These are phyloP conservation scores for Cecidostiba fungosa DNA, from an alignment of 2,888 invertebrate genomes.

Conservation along the genomic window DNA sequence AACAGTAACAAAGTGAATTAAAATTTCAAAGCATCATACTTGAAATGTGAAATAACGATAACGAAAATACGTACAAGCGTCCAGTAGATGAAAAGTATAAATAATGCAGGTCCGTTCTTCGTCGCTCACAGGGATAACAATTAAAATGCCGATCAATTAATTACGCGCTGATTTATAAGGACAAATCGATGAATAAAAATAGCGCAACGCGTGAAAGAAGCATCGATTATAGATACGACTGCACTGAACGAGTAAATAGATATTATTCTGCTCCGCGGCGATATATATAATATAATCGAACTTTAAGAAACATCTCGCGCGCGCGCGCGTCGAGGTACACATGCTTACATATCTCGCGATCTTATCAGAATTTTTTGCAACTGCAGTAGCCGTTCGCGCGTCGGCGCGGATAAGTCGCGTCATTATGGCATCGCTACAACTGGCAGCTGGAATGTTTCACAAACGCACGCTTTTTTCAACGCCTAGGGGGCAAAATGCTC, in stretches of 20 bases:
- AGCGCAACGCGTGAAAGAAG: conserved; percentile 41
- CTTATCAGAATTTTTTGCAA: conserved; percentile 48
- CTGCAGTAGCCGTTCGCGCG: neutral
- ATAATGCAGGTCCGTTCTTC: conserved; percentile 45
- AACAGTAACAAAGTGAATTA: neutral
- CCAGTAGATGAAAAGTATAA: conserved; percentile 33
- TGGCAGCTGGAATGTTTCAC: conserved; percentile 60
- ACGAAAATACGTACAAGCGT: neutral
- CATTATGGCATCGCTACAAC: conserved; percentile 57
- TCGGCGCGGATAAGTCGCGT: conserved; percentile 40
- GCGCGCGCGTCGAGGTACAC: conserved; percentile 38
- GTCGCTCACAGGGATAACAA: conserved; percentile 25
- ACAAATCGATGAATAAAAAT: conserved; percentile 55
- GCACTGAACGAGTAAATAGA: too few species aligned
- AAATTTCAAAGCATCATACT: neutral
- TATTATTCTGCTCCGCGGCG: conserved; percentile 5
- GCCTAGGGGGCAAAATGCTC: conserved; percentile 60
- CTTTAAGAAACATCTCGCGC: conserved; percentile 44
- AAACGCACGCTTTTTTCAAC: conserved; percentile 53
- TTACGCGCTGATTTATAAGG: conserved; percentile 48
- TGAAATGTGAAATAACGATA: neutral
- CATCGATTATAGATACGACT: too few species aligned
- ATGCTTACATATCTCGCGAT: conserved; percentile 53
- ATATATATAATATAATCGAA: conserved; percentile 47
- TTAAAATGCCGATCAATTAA: conserved; percentile 59